phyloP scores from a whole-genome alignment of 1,140 invertebrate species.

The Zaprionus taronus region DNA sequence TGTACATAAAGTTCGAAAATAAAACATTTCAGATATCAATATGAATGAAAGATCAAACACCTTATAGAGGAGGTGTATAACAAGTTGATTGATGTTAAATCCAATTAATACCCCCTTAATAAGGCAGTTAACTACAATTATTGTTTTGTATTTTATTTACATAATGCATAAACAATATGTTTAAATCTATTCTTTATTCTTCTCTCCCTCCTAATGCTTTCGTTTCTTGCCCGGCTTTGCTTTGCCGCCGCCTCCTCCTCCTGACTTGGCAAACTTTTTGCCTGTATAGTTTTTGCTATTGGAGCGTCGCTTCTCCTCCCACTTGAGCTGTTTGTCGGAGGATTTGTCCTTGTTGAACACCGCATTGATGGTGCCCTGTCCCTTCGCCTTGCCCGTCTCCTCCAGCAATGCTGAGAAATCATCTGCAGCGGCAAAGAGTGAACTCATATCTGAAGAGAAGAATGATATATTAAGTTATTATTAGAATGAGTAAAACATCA shows the following conservation, averaged over 20 bases:
- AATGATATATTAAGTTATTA: not conserved
- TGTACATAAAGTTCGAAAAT: slow-evolving; percentile 71
- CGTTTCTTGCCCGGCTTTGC: slow-evolving; percentile 59
- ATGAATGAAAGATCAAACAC: not conserved
- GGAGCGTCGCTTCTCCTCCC: slow-evolving; percentile 87
- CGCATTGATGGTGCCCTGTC: slow-evolving; percentile 87
- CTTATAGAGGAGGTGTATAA: not conserved
- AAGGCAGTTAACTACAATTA: not conserved
- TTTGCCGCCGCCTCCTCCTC: slow-evolving; percentile 18
- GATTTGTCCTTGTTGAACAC: slow-evolving; percentile 88
- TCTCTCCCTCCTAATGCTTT: slow-evolving; percentile 49
- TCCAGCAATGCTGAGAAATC: slow-evolving; percentile 90
- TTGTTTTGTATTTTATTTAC: slow-evolving; percentile 33
- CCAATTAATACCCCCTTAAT: too few species aligned
- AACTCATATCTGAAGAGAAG: slow-evolving; percentile 83
- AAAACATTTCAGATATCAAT: slow-evolving; percentile 62
- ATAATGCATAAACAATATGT: slow-evolving; percentile 22
- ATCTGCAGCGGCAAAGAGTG: slow-evolving; percentile 89
- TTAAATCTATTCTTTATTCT: not conserved
- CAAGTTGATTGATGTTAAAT: too few species aligned
- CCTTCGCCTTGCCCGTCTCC: slow-evolving; percentile 87
- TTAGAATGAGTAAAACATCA: not conserved
- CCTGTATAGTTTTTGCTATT: slow-evolving; percentile 72
- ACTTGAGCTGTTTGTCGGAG: slow-evolving; percentile 88
- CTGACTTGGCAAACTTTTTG: slow-evolving; percentile 49